Base-by-base conservation (phyloP, 1,140 invertebrate species). In the Lucilia sericata region DNA sequence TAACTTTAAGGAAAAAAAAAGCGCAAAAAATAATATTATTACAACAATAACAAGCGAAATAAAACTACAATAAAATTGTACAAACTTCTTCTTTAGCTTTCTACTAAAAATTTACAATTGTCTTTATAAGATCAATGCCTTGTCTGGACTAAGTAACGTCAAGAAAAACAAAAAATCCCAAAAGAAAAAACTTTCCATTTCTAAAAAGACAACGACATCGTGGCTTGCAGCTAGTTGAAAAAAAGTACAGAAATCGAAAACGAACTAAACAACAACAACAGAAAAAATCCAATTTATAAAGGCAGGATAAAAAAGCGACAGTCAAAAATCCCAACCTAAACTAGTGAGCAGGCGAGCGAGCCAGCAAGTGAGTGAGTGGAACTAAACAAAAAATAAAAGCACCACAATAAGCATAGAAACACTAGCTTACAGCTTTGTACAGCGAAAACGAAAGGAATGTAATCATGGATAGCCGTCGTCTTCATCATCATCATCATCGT, bases 151-250 rank as follows among this genome's bases (percentile, higher is more conserved):
- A 30, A 30, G 25, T 30, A 19, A 49, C 76, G 21, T 80, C 42
- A 49, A 42, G 10, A 7, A 7, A 42, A 42, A 36, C 36, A 3
- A 36, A 42, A 42, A 30, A 30, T 30, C 25, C 25, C 1, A 30
- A 30, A 30, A 30, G 25, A 30, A 51, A 49, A 49, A 80, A 80
- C 76, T 80, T 80, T 80, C 76, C 76, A 80, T 80, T 80, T 80
- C 76, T 80, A 80, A 80, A 51, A 76, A 34, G 47, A 80, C 76
- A 80, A 80, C 76, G 25, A 80, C n/a, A 49, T 80, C 76, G 47
- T 80, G 65, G 76, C 76, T 80, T 80, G 42, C 9, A 21, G 76
- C 19, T 30, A 80, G 76, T 14, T 49, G 76, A 51, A 30, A 30
- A 47, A 51, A 70, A n/a, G n/a, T 19, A 70, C 55, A 60, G n/a